These are phyloP conservation scores for Columba guinea DNA, from an alignment of 2,797 vertebrate species.

Conservation along the genomic window DNA sequence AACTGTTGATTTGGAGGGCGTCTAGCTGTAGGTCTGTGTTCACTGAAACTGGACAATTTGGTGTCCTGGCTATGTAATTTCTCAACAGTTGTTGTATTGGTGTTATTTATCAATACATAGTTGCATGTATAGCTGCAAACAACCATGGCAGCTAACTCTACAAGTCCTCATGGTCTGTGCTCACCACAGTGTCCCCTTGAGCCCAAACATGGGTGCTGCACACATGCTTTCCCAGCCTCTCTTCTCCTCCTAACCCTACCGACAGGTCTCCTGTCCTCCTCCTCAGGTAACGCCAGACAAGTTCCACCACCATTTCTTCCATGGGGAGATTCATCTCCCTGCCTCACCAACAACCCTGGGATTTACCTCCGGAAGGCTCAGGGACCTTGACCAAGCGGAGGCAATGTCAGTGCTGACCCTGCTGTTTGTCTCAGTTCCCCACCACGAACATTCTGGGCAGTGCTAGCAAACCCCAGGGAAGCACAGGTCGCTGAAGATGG, in stretches of 20 bases:
- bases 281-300: neutral
- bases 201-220: neutral
- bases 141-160: neutral
- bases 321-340: neutral
- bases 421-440: neutral
- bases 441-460: fast-evolving
- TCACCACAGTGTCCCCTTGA: neutral
- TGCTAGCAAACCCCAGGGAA: neutral
- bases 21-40: neutral
- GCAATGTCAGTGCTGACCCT: neutral
- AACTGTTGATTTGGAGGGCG: neutral
- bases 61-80: neutral
- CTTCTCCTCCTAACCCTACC: neutral
- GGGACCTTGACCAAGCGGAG: neutral
- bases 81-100: neutral
- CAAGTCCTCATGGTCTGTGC: neutral
- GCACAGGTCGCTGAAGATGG: neutral
- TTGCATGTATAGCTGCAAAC: neutral
- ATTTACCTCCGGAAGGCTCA: neutral
- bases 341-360: neutral
- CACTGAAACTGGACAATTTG: neutral
- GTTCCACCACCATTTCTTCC: neutral
- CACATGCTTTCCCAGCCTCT: neutral
- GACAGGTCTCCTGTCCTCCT: fast-evolving
- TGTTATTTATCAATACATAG: neutral